These are phyloP conservation scores for Ephydatia muelleri DNA, from an alignment of 37 sponge, comb jelly and placozoan species.

Conservation along the genomic window DNA sequence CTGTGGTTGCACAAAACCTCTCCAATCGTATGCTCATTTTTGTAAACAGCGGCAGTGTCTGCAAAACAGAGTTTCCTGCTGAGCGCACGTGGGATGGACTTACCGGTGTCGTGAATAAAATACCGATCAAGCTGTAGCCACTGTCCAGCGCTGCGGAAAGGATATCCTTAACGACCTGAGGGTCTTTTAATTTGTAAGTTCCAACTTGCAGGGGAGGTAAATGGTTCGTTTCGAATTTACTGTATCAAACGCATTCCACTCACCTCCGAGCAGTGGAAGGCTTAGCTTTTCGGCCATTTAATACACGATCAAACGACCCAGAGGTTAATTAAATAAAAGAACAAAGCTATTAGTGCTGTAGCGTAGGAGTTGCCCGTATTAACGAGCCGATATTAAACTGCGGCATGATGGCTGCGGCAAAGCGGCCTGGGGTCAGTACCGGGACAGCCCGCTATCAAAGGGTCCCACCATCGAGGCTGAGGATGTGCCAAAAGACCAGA, in stretches of 20 bases:
- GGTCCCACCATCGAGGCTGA: background rate
- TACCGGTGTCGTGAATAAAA: background rate
- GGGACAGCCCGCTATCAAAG: background rate
- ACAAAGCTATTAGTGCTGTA: no score
- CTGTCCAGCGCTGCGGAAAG: constrained; percentile 26
- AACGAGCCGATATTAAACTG: background rate
- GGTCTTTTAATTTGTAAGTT: constrained; percentile 61
- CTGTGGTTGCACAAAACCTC: background rate
- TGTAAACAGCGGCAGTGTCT: constrained; percentile 71
- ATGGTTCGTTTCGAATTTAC: background rate
- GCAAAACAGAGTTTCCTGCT: background rate
- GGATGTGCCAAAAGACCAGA: background rate
- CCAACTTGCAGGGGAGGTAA: constrained; percentile 37
- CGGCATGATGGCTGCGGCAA: background rate
- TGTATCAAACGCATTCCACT: background rate
- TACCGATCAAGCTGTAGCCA: constrained; percentile 62
- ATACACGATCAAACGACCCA: no score
- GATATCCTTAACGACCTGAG: constrained; percentile 2
- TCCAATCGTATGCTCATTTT: constrained; percentile 44
- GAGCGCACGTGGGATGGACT: background rate
- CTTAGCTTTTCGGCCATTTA: background rate
- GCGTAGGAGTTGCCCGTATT: background rate
- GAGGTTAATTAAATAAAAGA: background rate
- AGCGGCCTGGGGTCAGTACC: background rate
- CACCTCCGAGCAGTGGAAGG: background rate